phyloP scores from a whole-genome alignment of 2,888 invertebrate genomes.

The Callosobruchus maculatus region DNA sequence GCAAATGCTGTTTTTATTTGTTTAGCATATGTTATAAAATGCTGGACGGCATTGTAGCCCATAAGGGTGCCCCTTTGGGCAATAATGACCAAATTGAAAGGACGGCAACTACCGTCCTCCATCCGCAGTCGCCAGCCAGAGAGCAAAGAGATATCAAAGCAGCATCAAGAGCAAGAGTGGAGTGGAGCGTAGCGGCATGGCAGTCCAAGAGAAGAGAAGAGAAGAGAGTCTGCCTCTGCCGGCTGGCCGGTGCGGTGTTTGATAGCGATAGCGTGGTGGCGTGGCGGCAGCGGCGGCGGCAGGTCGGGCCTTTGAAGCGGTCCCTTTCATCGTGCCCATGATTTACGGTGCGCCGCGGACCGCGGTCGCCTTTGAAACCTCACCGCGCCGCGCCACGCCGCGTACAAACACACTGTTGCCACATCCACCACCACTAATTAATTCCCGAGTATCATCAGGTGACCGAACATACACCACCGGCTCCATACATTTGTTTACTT shows the following conservation, averaged over 20 bases:
- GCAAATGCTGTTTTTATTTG: too few relatives aligned
- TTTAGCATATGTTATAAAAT: too few relatives aligned
- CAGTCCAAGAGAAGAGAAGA: not conserved
- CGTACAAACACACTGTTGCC: not conserved
- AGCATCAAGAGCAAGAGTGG: not conserved
- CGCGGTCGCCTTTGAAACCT: not conserved
- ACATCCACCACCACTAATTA: not conserved
- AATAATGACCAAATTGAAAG: not conserved
- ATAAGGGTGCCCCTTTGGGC: too few relatives aligned
- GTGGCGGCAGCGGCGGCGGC: not conserved
- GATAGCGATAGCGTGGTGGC: not conserved
- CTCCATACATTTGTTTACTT: too few relatives aligned
- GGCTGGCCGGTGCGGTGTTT: too few relatives aligned
- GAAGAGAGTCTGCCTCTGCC: not conserved
- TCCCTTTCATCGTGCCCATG: not conserved
- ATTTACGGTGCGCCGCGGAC: not conserved
- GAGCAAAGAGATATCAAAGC: not conserved
- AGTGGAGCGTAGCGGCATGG: not conserved
- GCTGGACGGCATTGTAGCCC: too few relatives aligned
- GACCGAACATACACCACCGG: too few relatives aligned
- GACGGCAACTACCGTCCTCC: not conserved
- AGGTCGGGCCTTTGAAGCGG: not conserved
- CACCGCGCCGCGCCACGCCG: not conserved
- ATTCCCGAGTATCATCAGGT: not conserved
- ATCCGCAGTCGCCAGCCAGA: too few relatives aligned